Conservation (phyloP, 2,888 invertebrate genomes). For the Parnassius mnemosyne region DNA sequence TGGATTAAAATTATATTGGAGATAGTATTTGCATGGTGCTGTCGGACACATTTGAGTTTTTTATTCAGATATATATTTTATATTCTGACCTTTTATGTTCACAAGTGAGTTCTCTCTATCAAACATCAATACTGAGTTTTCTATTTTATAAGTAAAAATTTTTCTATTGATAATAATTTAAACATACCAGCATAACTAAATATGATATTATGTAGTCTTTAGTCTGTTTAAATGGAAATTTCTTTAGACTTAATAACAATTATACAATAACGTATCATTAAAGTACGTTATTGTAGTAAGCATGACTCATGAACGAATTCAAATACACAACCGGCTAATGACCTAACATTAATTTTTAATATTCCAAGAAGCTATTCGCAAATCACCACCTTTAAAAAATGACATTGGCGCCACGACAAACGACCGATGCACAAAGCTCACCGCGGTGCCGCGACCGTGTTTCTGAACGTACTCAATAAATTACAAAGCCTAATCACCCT, state of each 20-base stretch:
- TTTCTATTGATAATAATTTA: no score
- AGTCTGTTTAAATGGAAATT: no score
- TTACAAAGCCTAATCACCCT: constrained; percentile 75
- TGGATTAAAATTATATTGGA: no score
- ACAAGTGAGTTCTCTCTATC: no score
- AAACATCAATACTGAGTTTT: no score
- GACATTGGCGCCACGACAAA: constrained; percentile 61
- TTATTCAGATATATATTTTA: no score
- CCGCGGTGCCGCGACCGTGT: constrained; percentile 56
- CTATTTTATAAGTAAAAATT: no score
- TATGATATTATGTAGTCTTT: no score
- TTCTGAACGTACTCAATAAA: constrained; percentile 73
- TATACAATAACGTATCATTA: not conserved
- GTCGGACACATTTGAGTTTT: no score
- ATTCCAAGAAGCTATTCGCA: constrained; percentile 55
- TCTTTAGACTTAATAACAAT: not conserved
- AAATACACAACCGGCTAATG: constrained; percentile 37
- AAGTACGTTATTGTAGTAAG: not conserved
- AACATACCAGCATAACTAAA: no score
- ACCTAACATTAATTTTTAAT: constrained; percentile 34
- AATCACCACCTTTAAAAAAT: constrained; percentile 63
- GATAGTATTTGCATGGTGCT: no score
- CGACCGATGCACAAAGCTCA: constrained; percentile 47
- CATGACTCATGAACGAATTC: constrained; percentile 33
- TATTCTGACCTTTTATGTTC: no score